Evolutionary conservation across 2,888 invertebrate genomes (phyloP), one percentile per base, ranked within the genome.

Genomic region (Chrysolina oricalcia): DNA sequence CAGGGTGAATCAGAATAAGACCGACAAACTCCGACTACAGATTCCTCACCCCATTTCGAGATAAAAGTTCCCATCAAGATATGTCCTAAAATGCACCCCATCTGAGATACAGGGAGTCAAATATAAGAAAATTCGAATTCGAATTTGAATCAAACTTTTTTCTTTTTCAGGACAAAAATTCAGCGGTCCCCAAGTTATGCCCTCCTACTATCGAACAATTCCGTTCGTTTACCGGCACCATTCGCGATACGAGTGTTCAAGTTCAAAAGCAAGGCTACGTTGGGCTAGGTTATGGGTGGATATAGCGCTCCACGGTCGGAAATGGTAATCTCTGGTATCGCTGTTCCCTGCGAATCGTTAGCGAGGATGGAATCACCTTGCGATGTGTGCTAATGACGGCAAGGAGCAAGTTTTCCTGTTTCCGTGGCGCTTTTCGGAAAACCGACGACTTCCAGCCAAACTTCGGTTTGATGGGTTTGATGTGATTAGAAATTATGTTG

Each of bases 261-360:
- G 80, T 80, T 82, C 81, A 79, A 81, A 78, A 79, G 76, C 81
- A 81, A 82, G 81, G 81, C 82, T 78, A 72, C 69, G 71, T 83
- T 83, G 72, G 71, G 83, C 75, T 82, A 83, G 82, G 83, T 83
- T 79, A 81, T 70, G 81, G 77, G 71, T 77, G 23, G 59, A 59
- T 59, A 59, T 59, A 27, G 35, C 59, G 15, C n/a, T 21, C n/a
- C 15, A 23, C 27, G 27, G 27, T 35, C 59, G 59, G 59, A 59
- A 59, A 59, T 59, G 59, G 59, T 59, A 27, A 59, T 59, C 59
- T n/a, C 17, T 17, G 35, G 27, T 59, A 59, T 59, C 59, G 27
- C n/a, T 27, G 59, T 59, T 59, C n/a, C 15, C 15, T n/a, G 35
- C 23, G 10, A 59, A 59, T 59, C 59, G 59, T 59, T 59, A 59